These are phyloP conservation scores for Rhingia rostrata DNA, from an alignment of 2,888 invertebrate genomes.

Conservation along the genomic window DNA sequence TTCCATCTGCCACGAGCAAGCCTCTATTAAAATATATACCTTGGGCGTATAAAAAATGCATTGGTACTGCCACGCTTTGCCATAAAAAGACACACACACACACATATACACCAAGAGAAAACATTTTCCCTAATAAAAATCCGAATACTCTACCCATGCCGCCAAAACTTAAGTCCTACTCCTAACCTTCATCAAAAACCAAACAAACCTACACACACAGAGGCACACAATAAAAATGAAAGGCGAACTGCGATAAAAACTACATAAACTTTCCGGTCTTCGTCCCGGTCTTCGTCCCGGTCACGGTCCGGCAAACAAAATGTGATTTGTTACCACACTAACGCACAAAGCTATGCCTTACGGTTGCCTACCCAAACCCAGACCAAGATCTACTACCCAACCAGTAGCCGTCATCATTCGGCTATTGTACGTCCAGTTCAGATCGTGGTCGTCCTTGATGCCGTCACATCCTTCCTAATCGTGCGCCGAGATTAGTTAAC, in stretches of 20 bases:
- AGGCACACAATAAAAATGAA: background rate
- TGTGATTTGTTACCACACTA: constrained; percentile 55
- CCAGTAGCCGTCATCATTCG: background rate
- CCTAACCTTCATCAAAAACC: constrained; percentile 34
- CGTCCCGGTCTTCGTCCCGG: constrained; percentile 9
- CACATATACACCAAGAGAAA: background rate
- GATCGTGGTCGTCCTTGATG: constrained; percentile 35
- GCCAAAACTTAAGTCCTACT: background rate
- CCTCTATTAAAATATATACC: constrained; percentile 28
- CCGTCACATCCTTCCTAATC: constrained; percentile 57
- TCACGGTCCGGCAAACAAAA: constrained; percentile 43
- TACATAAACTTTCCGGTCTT: constrained; percentile 34
- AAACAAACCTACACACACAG: background rate
- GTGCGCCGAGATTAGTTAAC: constrained; percentile 66
- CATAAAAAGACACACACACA: constrained; percentile 9
- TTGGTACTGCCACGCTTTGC: constrained; percentile 7
- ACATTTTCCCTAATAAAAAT: constrained; percentile 44
- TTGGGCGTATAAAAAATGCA: constrained; percentile 36
- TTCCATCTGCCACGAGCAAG: background rate
- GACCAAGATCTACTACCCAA: background rate
- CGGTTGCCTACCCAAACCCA: background rate
- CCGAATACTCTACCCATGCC: constrained; percentile 11
- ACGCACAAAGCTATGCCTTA: constrained; percentile 24
- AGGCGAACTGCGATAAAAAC: constrained; percentile 46
- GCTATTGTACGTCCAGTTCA: constrained; percentile 26